Evolutionary conservation across 2,797 vertebrate genomes (phyloP).

Genomic region (Trematomus bernacchii): DNA sequence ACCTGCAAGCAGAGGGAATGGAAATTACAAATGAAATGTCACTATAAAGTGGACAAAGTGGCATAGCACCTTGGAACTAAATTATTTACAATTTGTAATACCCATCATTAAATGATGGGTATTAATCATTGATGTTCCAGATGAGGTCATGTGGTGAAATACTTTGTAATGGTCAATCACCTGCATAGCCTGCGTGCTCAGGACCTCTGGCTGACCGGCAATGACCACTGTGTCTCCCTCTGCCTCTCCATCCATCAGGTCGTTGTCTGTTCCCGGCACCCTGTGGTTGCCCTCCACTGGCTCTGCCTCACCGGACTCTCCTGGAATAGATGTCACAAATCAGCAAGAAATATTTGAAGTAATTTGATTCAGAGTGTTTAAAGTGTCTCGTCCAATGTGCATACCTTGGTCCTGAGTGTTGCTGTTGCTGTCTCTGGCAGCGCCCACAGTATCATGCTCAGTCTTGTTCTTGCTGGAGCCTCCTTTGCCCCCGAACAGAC

Average conservation of each 20-base stretch:
- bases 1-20: conserved; percentile 81
- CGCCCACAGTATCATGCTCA: conserved; percentile 91
- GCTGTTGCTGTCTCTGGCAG: conserved; percentile 90
- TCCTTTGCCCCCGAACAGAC: conserved; percentile 94
- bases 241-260: conserved; percentile 96
- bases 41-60: background rate
- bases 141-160: background rate
- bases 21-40: conserved; percentile 14
- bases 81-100: background rate
- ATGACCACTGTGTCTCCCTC: conserved; percentile 94
- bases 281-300: conserved; percentile 91
- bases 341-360: conserved; percentile 18
- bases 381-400: background rate
- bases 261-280: conserved; percentile 90
- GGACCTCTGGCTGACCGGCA: conserved; percentile 94
- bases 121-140: background rate
- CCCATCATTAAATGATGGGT: background rate
- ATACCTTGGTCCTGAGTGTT: conserved; percentile 93
- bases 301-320: conserved; percentile 91
- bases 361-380: background rate
- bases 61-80: background rate
- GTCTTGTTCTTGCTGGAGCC: conserved; percentile 94
- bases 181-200: conserved; percentile 97
- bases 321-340: conserved; percentile 73
- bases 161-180: conserved; percentile 68